Evolutionary conservation across 2,113 vertebrate species (phyloP), one percentile per base, ranked within the genome.

Genomic region (Tringa solitaria): DNA sequence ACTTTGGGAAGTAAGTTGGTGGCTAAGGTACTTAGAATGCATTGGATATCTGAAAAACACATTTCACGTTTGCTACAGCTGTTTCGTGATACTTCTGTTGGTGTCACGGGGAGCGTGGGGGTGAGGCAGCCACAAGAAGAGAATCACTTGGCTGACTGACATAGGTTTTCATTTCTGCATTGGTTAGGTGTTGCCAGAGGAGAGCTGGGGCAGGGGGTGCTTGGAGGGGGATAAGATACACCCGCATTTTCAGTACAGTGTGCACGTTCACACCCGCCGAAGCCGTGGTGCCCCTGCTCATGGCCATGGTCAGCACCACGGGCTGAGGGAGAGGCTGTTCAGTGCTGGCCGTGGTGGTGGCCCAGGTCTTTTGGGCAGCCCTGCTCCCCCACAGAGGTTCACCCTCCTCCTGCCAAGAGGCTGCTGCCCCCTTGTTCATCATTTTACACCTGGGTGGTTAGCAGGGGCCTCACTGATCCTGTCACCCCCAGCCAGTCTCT

Each of bases 201-300:
- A 70, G 26, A 54, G 19, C 30, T 77, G 19, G 27, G 57, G 27
- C 57, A 53, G 33, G 7, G 14, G 14, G 20, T 30, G 15, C 26
- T 10, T 6, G 39, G 2, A 12, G 9, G 1, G 20, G 16, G 4
- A 20, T 7, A 7, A 14, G 11, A 43, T 30, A 43, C 57, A 30
- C 5, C 12, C 28, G 6, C 15, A 1, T 26, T 81, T 85, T 75
- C 0, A 1, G 32, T 45, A 21, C 17, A 22, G 19, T 5, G 12
- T 35, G 4, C 5, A 2, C 14, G 13, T 37, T 57, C 23, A 7
- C 27, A 57, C 4, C 7, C 2, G 4, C 16, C 1, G 0, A 51
- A 27, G 9, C 28, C 3, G 0, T 4, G 1, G 28, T 3, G 7
- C 12, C 15, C 37, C n/a, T 18, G n/a, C 46, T 43, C 12, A 3